A percentile compares a stretch with the other conserved stretches of the same genome.
Evolutionary conservation across 2,797 vertebrate genomes (phyloP).

Genomic region (Sebastes variabilis): DNA sequence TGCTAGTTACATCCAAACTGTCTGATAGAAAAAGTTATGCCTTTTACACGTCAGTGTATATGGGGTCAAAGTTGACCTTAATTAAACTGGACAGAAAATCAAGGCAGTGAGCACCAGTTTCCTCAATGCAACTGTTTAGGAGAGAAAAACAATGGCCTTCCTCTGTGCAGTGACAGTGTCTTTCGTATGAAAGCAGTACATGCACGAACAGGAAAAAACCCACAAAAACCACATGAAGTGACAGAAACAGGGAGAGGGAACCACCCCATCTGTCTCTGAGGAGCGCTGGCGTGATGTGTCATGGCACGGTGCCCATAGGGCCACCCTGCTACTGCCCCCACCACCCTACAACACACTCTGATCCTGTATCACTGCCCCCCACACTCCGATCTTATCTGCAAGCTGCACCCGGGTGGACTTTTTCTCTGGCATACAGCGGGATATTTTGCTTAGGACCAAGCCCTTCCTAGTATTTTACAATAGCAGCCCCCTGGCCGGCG

Average conservation of each 20-base stretch:
- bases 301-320: slow-evolving; percentile 57
- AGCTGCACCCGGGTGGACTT: slow-evolving; percentile 54
- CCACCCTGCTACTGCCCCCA: slow-evolving; percentile 35
- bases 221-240: background rate
- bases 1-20: background rate
- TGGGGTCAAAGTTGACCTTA: background rate
- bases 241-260: background rate
- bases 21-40: background rate
- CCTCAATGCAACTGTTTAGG: background rate
- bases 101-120: background rate
- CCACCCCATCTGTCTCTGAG: slow-evolving; percentile 36
- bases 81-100: background rate
- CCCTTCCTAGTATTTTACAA: slow-evolving; percentile 94
- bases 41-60: background rate
- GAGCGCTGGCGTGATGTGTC: slow-evolving; percentile 52
- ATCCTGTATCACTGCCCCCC: slow-evolving; percentile 60
- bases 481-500: slow-evolving; percentile 67
- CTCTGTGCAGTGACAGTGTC: background rate
- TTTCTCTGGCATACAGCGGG: slow-evolving; percentile 77
- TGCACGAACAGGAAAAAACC: background rate
- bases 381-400: slow-evolving; percentile 87
- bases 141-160: background rate
- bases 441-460: slow-evolving; percentile 90
- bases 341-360: slow-evolving; percentile 42
- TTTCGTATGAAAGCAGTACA: background rate